A percentile compares a stretch with the other conserved stretches of the same genome.
These are phyloP conservation scores for Oryzias javanicus DNA, from an alignment of 2,113 vertebrate species.

Conservation along the genomic window DNA sequence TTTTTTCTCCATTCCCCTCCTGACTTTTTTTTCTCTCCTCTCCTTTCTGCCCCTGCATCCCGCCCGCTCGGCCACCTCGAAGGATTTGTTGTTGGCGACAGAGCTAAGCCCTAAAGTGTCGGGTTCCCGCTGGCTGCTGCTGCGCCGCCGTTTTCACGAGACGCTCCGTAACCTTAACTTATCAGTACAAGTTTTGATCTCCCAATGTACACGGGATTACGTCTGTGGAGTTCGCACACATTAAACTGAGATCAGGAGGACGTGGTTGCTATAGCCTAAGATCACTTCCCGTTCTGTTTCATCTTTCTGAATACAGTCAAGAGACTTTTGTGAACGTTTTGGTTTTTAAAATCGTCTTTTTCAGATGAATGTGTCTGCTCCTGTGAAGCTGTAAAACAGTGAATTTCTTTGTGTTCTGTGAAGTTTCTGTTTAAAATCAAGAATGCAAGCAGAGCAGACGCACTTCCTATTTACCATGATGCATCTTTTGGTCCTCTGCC, in stretches of 20 bases:
- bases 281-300: conserved; percentile 17
- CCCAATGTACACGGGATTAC: conserved; percentile 68
- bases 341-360: neutral
- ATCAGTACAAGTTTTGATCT: conserved; percentile 69
- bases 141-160: conserved; percentile 53
- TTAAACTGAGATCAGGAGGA: conserved; percentile 48
- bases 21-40: conserved; percentile 32
- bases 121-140: conserved; percentile 53
- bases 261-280: conserved; percentile 34
- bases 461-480: conserved; percentile 48
- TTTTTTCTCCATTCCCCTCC: conserved; percentile 14
- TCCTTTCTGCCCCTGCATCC: conserved; percentile 31
- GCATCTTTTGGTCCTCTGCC: conserved; percentile 42
- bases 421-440: conserved; percentile 44
- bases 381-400: conserved; percentile 8
- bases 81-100: conserved; percentile 63
- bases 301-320: neutral
- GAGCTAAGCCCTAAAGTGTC: conserved; percentile 62
- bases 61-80: conserved; percentile 63
- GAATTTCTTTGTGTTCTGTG: conserved; percentile 41
- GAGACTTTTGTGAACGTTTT: neutral
- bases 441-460: conserved; percentile 36
- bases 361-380: neutral
- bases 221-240: conserved; percentile 55
- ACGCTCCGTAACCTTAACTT: conserved; percentile 69